Conservation (phyloP, 2,797 vertebrate species). For the Hemitrygon akajei region DNA sequence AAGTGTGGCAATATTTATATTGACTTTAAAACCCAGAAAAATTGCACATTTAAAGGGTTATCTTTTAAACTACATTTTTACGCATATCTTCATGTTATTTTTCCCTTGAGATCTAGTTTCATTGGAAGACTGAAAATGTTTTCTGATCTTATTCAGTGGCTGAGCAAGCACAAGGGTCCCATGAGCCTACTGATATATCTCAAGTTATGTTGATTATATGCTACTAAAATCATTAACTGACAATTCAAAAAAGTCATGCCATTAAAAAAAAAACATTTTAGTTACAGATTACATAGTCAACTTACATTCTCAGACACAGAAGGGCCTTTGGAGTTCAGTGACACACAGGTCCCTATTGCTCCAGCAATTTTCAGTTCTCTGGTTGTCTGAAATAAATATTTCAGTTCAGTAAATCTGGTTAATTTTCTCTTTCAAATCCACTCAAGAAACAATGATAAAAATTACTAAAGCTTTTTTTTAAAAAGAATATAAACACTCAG, state of each 20-base stretch:
- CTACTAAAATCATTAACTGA: neutral
- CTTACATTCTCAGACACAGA: slow-evolving; percentile 92
- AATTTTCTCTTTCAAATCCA: neutral
- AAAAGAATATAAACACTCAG: neutral
- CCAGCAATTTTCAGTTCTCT: slow-evolving; percentile 89
- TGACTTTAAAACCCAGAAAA: neutral
- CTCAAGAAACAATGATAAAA: neutral
- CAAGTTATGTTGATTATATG: no score
- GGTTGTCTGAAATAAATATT: slow-evolving; percentile 65
- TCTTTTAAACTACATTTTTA: neutral
- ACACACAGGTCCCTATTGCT: slow-evolving; percentile 83
- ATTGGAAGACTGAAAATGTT: neutral
- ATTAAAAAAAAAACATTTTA: neutral
- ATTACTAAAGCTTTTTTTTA: neutral
- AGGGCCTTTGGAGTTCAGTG: slow-evolving; percentile 77
- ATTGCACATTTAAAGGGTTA: neutral
- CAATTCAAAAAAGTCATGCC: no score
- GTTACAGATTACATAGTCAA: slow-evolving; percentile 36
- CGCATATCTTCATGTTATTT: neutral
- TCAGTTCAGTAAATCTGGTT: neutral
- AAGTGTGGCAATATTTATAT: neutral
- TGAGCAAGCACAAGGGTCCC: no score
- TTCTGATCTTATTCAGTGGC: neutral
- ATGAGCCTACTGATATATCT: no score
- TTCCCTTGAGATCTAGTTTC: neutral